These are phyloP conservation scores for Drosophila azteca DNA, from an alignment of 1,140 invertebrate genomes.

Conservation along the genomic window DNA sequence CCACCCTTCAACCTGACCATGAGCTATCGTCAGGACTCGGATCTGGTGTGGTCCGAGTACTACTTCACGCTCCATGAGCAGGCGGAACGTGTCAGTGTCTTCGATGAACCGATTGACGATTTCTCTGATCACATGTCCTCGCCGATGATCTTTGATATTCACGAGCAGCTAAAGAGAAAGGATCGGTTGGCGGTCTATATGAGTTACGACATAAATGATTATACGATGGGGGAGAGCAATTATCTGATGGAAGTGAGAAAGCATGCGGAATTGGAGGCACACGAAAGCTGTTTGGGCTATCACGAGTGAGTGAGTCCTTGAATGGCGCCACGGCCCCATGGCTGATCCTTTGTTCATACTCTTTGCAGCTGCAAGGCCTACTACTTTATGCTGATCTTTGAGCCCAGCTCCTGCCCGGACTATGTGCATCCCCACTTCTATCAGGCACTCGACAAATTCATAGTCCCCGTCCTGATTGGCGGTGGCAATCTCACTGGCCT, in stretches of 20 bases:
- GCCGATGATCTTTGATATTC: not conserved
- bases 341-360: no score
- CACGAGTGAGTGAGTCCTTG: slow-evolving; percentile 35
- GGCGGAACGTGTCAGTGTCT: slow-evolving; percentile 2
- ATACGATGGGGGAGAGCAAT: slow-evolving; percentile 23
- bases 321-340: no score
- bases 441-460: slow-evolving; percentile 28
- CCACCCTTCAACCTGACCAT: slow-evolving; percentile 52
- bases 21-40: slow-evolving; percentile 61
- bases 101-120: not conserved
- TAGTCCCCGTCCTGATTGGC: slow-evolving; percentile 60
- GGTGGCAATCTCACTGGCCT: slow-evolving; percentile 38
- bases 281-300: not conserved
- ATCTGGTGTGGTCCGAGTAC: slow-evolving; percentile 49
- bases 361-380: slow-evolving; percentile 44
- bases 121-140: slow-evolving; percentile 8
- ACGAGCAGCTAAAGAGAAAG: slow-evolving; percentile 8
- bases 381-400: slow-evolving; percentile 61
- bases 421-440: slow-evolving; percentile 50
- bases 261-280: slow-evolving; percentile 28
- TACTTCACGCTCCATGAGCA: slow-evolving; percentile 23
- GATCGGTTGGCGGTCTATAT: slow-evolving; percentile 29
- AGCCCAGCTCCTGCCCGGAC: slow-evolving; percentile 49
- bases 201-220: slow-evolving; percentile 36
- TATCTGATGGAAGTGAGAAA: slow-evolving; percentile 48